Evolutionary conservation across 1,140 invertebrate genomes (phyloP).

Genomic region (Yoshiicerus persimilis): DNA sequence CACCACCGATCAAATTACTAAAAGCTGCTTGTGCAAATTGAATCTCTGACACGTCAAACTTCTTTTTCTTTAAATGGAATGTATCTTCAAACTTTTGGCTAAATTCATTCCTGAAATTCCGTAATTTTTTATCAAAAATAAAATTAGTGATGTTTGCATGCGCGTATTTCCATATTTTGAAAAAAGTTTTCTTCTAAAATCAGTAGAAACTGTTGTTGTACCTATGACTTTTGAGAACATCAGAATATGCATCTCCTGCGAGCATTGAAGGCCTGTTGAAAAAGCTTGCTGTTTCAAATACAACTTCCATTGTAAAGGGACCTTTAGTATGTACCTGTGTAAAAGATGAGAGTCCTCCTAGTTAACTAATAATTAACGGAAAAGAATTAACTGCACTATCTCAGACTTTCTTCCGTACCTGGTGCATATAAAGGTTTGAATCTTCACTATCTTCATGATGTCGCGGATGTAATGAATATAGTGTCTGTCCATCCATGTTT

Average conservation of each 20-base stretch:
- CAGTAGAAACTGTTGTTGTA: constrained; percentile 34
- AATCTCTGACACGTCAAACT: constrained; percentile 69
- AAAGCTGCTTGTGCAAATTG: constrained; percentile 82
- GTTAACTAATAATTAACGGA: not conserved
- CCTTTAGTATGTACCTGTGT: constrained; percentile 67
- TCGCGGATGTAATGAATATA: constrained; percentile 30
- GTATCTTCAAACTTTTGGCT: constrained; percentile 70
- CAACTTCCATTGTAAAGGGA: constrained; percentile 81
- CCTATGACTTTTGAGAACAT: constrained; percentile 62
- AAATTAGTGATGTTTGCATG: not conserved
- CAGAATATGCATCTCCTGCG: constrained; percentile 64
- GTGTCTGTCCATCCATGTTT: not conserved
- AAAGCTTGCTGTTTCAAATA: constrained; percentile 74
- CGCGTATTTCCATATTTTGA: no score
- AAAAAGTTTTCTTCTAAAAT: no score
- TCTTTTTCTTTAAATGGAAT: constrained; percentile 70
- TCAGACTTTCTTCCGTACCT: no score
- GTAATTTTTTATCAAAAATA: not conserved
- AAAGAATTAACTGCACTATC: not conserved
- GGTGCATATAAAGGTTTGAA: constrained; percentile 40
- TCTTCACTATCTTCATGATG: constrained; percentile 6
- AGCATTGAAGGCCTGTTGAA: constrained; percentile 60
- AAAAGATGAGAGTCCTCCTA: not conserved
- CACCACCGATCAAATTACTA: constrained; percentile 92
- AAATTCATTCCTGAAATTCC: constrained; percentile 60